Conservation (phyloP, 64 coral and sea anemone species). For the Catalaphyllia jardinei region DNA sequence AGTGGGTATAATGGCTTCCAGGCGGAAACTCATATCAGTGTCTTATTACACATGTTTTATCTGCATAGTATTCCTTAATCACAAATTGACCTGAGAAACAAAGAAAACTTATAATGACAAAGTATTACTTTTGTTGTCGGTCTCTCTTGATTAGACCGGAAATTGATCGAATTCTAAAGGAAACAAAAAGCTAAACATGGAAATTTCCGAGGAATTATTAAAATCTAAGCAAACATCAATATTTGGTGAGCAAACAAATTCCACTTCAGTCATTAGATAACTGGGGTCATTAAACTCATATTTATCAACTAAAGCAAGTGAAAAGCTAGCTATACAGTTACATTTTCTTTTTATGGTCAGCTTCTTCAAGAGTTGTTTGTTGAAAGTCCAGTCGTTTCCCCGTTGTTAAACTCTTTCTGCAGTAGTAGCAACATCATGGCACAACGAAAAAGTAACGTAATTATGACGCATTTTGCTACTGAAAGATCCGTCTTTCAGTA, state of each 20-base stretch:
- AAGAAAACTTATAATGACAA: constrained; percentile 12
- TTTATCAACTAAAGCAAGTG: too few species aligned
- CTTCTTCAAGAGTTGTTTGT: too few species aligned
- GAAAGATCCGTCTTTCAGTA: too few species aligned
- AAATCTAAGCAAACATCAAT: constrained; percentile 1
- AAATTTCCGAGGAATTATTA: not conserved
- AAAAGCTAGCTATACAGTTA: too few species aligned
- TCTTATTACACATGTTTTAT: not conserved
- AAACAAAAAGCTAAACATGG: not conserved
- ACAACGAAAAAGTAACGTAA: too few species aligned
- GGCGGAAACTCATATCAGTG: not conserved
- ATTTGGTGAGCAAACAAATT: constrained; percentile 8
- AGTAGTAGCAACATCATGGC: too few species aligned
- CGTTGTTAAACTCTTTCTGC: too few species aligned
- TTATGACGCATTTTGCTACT: too few species aligned
- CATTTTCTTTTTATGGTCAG: too few species aligned
- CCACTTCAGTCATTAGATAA: not conserved
- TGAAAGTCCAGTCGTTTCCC: too few species aligned
- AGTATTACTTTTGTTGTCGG: not conserved
- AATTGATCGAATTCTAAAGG: constrained; percentile 32
- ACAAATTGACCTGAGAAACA: not conserved
- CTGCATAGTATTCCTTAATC: too few species aligned
- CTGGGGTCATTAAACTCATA: not conserved
- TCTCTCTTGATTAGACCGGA: not conserved
- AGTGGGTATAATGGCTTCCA: not conserved